A percentile compares a stretch with the other conserved stretches of the same genome.
These are phyloP conservation scores for Meriones unguiculatus DNA, from an alignment of 2,113 vertebrate genomes.

Conservation along the genomic window DNA sequence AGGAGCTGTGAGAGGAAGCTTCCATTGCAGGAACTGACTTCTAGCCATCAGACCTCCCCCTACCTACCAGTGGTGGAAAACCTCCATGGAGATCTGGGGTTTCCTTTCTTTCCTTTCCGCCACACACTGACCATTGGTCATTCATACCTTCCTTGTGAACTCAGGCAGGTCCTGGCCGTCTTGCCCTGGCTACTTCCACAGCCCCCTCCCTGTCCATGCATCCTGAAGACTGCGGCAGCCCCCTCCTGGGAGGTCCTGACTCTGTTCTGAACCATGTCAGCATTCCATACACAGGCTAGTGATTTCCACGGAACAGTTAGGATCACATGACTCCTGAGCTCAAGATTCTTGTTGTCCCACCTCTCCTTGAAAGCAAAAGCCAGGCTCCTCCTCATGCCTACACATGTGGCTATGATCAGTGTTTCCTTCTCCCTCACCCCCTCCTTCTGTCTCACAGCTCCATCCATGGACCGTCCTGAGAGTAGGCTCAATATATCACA, in stretches of 20 bases:
- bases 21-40: background rate
- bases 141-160: too few relatives aligned
- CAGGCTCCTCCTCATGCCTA: background rate
- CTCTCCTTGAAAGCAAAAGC: background rate
- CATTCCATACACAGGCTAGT: background rate
- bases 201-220: rapidly evolving
- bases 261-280: background rate
- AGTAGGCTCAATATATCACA: background rate
- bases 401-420: rapidly evolving
- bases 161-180: rapidly evolving
- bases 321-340: background rate
- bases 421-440: background rate
- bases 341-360: background rate
- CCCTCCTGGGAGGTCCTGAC: background rate
- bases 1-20: background rate
- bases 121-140: too few relatives aligned
- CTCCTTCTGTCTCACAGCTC: background rate
- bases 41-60: background rate
- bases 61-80: background rate
- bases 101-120: background rate
- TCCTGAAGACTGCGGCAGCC: rapidly evolving
- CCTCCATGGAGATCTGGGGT: background rate
- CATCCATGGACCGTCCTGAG: too few relatives aligned
- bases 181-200: rapidly evolving
- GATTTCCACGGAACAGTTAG: background rate